Base-by-base conservation (phyloP, 2,888 invertebrate genomes). In the Platerodrilus igneus region DNA sequence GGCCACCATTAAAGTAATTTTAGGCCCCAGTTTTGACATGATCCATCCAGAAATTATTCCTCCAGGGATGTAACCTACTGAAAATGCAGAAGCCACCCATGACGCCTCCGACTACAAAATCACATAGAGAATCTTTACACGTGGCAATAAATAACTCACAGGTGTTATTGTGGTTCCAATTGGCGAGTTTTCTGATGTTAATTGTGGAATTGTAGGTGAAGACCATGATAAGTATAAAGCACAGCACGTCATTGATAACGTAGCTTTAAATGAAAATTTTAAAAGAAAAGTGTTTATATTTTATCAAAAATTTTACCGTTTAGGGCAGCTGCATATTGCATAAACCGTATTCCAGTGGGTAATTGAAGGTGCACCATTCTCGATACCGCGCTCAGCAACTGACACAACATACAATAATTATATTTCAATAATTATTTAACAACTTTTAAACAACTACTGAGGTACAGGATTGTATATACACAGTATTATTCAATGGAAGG, bases 1-100 rank as follows among this genome's bases (percentile, higher is more conserved):
- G 0, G 75, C 70, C 2, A 69, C 51, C 23, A 75, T 60, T 2
- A 79, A 63, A 2, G 76, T 73, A 8, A 64, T 67, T 15, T 74
- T 74, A 1, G 80, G 70, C 2, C 81, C 81, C 1, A 72, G 58
- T 25, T 66, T 66, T 53, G 79, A 77, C 49, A 74, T 74, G 19
- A 76, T 57, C 20, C 72, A 62, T 28, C 77, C 78, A 0, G 77
- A 75, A 8, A 74, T 27, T 35, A 74, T 65, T 46, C 74, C 75
- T 1, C 78, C 78, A 0, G 73, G 69, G 10, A 76, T 60, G 0
- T 74, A 74, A 0, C 79, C 79, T 39, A 76, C 59, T 0, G 75
- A 68, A 37, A 71, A 67, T 31, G 78, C 60, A 1, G 78, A 75
- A 1, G 75, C 76, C 48, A 74, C 67, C 76, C 77, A 77, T 29